A percentile compares a stretch with the other conserved stretches of the same genome.
Evolutionary conservation across 2,113 vertebrate genomes (phyloP).

Genomic region (Albula glossodonta): DNA sequence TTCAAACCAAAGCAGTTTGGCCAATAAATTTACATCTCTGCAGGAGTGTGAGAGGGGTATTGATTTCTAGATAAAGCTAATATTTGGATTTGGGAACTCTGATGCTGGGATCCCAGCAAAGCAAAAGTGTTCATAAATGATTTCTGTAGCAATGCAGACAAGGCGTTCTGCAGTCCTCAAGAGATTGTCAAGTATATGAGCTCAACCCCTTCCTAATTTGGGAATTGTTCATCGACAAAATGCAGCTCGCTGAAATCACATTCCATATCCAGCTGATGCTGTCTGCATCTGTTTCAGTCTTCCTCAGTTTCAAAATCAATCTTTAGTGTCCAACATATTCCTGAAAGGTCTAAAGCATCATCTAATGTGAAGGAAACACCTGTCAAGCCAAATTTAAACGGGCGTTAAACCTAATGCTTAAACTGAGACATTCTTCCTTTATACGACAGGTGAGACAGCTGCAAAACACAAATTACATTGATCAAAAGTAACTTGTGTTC

Average conservation of each 20-base stretch:
- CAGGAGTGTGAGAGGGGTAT: background rate
- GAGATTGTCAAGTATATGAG: background rate
- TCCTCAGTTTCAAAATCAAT: background rate
- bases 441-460: background rate
- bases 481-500: background rate
- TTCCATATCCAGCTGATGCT: background rate
- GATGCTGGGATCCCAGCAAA: background rate
- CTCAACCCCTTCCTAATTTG: background rate
- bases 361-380: background rate
- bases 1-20: slow-evolving; percentile 35
- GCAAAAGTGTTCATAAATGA: background rate
- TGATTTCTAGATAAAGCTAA: background rate
- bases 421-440: background rate
- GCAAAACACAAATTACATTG: background rate
- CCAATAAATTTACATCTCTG: background rate
- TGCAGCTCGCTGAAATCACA: background rate
- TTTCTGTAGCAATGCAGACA: background rate
- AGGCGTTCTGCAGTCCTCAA: background rate
- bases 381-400: background rate
- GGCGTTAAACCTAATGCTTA: background rate
- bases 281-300: background rate
- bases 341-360: background rate
- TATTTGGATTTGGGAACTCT: background rate
- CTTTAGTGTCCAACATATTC: background rate
- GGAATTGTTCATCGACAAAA: background rate